Evolutionary conservation across 2,797 vertebrate genomes (phyloP).

Genomic region (Mormyrus hasselquistii): DNA sequence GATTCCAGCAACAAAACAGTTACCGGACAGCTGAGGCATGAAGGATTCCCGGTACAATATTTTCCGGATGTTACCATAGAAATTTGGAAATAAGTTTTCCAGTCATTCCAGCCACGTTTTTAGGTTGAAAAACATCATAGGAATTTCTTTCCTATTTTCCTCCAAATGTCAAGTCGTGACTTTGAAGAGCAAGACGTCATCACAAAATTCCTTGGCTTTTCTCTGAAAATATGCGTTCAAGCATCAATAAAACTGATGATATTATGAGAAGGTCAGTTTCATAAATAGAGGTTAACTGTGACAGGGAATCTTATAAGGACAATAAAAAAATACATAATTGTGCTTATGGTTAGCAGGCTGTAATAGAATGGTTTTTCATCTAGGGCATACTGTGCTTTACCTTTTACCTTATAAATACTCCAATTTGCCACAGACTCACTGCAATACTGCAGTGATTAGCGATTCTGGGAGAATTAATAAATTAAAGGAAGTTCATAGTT

Average conservation of each 20-base stretch:
- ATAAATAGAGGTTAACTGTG: background rate
- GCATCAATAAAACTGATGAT: background rate
- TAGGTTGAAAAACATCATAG: background rate
- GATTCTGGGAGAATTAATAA: background rate
- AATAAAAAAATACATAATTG: background rate
- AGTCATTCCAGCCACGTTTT: background rate
- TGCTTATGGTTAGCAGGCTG: background rate
- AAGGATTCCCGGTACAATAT: background rate
- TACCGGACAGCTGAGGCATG: background rate
- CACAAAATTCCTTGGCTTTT: background rate
- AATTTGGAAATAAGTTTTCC: background rate
- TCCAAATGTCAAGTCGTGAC: background rate
- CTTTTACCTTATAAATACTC: background rate
- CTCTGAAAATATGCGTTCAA: background rate
- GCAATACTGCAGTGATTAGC: background rate
- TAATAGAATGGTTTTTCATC: background rate
- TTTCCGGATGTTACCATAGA: background rate
- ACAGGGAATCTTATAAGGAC: background rate
- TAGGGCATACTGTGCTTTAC: background rate
- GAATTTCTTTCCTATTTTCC: background rate
- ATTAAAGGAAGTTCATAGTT: background rate
- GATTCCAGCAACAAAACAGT: background rate
- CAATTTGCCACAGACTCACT: background rate
- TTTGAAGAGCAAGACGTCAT: background rate
- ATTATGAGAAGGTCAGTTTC: constrained; percentile 1